These are phyloP conservation scores for Margaritifera margaritifera DNA, from an alignment of 2,888 invertebrate genomes.

Conservation along the genomic window DNA sequence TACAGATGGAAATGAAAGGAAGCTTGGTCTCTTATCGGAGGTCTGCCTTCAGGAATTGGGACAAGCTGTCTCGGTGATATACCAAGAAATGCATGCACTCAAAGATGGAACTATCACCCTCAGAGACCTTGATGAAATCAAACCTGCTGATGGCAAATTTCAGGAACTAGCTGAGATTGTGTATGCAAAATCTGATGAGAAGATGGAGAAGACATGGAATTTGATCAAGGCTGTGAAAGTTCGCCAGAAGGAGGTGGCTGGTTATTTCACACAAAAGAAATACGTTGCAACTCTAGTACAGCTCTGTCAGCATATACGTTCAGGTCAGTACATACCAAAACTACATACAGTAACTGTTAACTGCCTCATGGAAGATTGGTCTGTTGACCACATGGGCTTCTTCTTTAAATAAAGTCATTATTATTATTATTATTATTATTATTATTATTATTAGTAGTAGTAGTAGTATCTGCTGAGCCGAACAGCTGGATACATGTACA, in stretches of 20 bases:
- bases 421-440: too few species aligned
- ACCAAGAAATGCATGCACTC: conserved; percentile 2
- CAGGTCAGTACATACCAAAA: too few species aligned
- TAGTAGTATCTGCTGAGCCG: too few species aligned
- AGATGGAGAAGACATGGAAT: background rate
- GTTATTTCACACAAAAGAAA: background rate
- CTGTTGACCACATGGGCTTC: too few species aligned
- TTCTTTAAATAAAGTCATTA: too few species aligned
- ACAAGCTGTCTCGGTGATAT: conserved; percentile 4
- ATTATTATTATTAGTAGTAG: too few species aligned
- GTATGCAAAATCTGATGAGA: background rate
- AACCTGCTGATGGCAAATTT: conserved; percentile 11
- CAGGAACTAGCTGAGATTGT: background rate
- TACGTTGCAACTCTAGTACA: conserved; percentile 1
- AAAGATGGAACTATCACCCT: conserved; percentile 13
- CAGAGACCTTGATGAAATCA: conserved; percentile 13
- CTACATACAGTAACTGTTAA: too few species aligned
- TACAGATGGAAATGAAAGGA: too few species aligned
- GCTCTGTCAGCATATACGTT: conserved; percentile 2
- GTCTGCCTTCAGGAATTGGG: conserved; percentile 2
- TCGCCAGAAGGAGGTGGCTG: conserved; percentile 3
- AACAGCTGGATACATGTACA: too few species aligned
- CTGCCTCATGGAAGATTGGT: too few species aligned
- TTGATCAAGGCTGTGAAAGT: conserved; percentile 1
- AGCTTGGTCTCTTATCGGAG: background rate